These are phyloP conservation scores for Champsocephalus esox DNA, from an alignment of 2,797 vertebrate species.

Conservation along the genomic window DNA sequence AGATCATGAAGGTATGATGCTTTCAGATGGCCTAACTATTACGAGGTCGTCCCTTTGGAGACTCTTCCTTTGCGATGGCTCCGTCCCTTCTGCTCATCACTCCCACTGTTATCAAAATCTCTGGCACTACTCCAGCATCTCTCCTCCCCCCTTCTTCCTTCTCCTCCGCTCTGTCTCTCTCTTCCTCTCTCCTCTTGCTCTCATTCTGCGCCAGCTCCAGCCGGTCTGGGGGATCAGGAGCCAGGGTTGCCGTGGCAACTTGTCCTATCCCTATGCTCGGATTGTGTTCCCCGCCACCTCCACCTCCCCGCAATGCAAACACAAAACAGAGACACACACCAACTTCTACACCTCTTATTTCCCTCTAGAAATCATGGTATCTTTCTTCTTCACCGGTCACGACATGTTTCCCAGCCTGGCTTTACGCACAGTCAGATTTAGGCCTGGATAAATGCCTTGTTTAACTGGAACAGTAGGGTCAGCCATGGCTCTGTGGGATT, in stretches of 20 bases:
- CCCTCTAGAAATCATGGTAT: not conserved
- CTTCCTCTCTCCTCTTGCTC: slow-evolving; percentile 30
- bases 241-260: slow-evolving; percentile 80
- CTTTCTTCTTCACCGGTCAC: not conserved
- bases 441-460: slow-evolving; percentile 26
- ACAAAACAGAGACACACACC: slow-evolving; percentile 8
- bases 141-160: slow-evolving; percentile 6
- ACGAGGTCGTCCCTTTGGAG: slow-evolving; percentile 46
- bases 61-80: slow-evolving; percentile 27
- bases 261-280: slow-evolving; percentile 63
- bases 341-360: slow-evolving; percentile 10
- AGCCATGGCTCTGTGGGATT: slow-evolving; percentile 26
- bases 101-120: slow-evolving; percentile 63
- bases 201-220: slow-evolving; percentile 69
- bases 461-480: slow-evolving; percentile 19
- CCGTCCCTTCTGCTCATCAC: slow-evolving; percentile 65
- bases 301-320: slow-evolving; percentile 13
- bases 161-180: slow-evolving; percentile 41
- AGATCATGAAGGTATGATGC: slow-evolving; percentile 40
- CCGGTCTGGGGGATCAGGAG: slow-evolving; percentile 70
- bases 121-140: slow-evolving; percentile 60
- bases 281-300: slow-evolving; percentile 36
- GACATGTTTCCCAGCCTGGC: not conserved
- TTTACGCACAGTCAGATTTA: slow-evolving; percentile 16
- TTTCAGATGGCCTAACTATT: slow-evolving; percentile 49